Conservation (phyloP, 2,797 vertebrate species). For the Hipposideros larvatus region DNA sequence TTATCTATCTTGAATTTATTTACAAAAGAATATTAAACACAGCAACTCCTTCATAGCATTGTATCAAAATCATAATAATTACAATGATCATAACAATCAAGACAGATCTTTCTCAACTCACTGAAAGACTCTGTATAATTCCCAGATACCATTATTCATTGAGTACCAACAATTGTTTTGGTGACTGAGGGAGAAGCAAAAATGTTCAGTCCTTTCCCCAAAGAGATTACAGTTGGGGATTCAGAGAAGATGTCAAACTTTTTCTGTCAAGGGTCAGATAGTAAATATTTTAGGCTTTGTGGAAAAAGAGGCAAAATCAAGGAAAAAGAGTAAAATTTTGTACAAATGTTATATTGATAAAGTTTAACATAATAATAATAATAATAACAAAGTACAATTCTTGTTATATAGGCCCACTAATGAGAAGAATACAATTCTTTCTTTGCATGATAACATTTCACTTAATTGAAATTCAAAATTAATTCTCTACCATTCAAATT, state of each 20-base stretch:
- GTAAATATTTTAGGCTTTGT: neutral
- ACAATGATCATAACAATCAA: neutral
- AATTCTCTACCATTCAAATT: neutral
- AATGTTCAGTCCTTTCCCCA: neutral
- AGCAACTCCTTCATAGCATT: neutral
- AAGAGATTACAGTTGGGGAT: neutral
- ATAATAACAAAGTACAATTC: neutral
- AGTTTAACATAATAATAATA: neutral
- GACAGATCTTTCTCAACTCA: neutral
- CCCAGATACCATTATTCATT: neutral
- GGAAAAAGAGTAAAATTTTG: neutral
- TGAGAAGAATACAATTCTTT: constrained; percentile 12
- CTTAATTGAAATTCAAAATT: neutral
- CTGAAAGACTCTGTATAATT: neutral
- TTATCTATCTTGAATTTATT: constrained; percentile 36
- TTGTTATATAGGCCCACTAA: neutral
- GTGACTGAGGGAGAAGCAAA: neutral
- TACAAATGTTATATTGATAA: neutral
- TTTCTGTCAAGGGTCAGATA: neutral
- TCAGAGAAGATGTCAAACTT: neutral
- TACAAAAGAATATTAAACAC: neutral
- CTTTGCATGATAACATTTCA: neutral
- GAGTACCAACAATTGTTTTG: neutral
- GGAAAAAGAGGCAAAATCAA: neutral
- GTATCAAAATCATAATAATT: neutral